These are phyloP conservation scores for Arbacia lixula DNA, from an alignment of 53 echinoderm and acorn worm species.

Conservation along the genomic window DNA sequence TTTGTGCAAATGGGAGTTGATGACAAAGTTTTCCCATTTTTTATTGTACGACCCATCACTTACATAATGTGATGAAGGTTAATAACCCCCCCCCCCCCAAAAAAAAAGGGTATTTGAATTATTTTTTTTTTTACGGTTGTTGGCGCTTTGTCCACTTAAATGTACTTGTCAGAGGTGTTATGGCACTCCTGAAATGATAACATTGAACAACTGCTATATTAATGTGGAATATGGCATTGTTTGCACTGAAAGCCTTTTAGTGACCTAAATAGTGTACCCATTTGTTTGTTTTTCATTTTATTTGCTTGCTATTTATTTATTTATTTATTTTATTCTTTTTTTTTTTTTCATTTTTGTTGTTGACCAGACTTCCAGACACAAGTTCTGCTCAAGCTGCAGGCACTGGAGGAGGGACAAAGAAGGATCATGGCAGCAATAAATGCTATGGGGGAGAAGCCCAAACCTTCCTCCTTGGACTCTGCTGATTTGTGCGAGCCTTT, in stretches of 20 bases:
- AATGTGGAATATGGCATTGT: slow-evolving; percentile 16
- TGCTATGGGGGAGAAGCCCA: slow-evolving; percentile 36
- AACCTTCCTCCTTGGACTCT: slow-evolving; percentile 31
- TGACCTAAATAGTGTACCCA: slow-evolving; percentile 20
- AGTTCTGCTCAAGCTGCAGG: slow-evolving; percentile 29
- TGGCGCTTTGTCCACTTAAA: too few relatives aligned
- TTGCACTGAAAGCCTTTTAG: slow-evolving; percentile 23
- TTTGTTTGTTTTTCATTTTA: slow-evolving; percentile 24
- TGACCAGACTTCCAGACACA: slow-evolving; percentile 29
- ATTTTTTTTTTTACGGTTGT: slow-evolving; percentile 28
- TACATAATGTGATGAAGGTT: slow-evolving; percentile 24
- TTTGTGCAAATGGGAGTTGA: slow-evolving; percentile 23
- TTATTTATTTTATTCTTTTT: slow-evolving; percentile 18
- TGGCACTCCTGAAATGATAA: slow-evolving; percentile 20
- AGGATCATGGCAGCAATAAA: slow-evolving; percentile 16
- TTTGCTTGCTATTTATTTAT: too few relatives aligned
- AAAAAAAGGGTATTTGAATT: slow-evolving; percentile 20
- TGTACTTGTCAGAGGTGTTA: slow-evolving; percentile 30
- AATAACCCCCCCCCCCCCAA: slow-evolving; percentile 24
- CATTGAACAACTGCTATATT: slow-evolving; percentile 26
- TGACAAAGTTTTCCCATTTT: slow-evolving; percentile 22
- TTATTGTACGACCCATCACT: slow-evolving; percentile 24
- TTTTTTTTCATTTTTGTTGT: slow-evolving; percentile 30
- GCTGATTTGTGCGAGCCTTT: slow-evolving; percentile 42
- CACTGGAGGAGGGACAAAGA: slow-evolving; percentile 32